Evolutionary conservation across 2,888 invertebrate species (phyloP), one percentile per base, ranked within the genome.

Genomic region (Polydrusus pterygomalis): DNA sequence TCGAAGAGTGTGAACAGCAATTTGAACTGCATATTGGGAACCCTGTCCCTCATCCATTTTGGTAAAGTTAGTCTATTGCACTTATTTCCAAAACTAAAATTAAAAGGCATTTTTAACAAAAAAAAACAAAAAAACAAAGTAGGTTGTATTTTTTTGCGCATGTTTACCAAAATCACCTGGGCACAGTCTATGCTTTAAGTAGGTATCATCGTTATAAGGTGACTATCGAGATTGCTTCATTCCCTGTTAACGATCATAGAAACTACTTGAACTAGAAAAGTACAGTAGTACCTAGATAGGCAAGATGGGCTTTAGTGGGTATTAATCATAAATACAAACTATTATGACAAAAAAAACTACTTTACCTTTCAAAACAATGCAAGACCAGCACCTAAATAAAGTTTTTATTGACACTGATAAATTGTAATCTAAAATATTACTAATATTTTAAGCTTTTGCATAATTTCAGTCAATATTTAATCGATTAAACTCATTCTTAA

Each of bases 1-100:
- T 85, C 94, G 92, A 91, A 96, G 92, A 11, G 95, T 95, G 85
- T 94, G 93, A 75, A 95, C 89, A 2, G 95, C 95, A 74, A 95
- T 89, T 87, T 93, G 92, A 74, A 94, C 88, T 3, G 93, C 93
- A 86, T 91, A 90, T 56, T 91, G 89, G 64, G 87, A 71, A 82
- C 86, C 85, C 54, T 81, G 76, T 47, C 82, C 82, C 74, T 86
- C 86, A 43, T 86, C 86, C 86, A 86, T 86, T 78, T 3, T 34
- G 0, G 34, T 17, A 47, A 17, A 51, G 6, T 51, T 3, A 51
- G 2, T 47, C 15, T 47, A 15, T 47, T 15, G 47, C 7, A 13
- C 9, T 5, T 9, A 15, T 17, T 47, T 47, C 15, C n/a, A 7
- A 47, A 8, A 17, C 47, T 47, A 17, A 43, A 43, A 43, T n/a